Evolutionary conservation across 2,888 invertebrate species (phyloP), one percentile per base, ranked within the genome.

Genomic region (Strigamia transsilvanica): DNA sequence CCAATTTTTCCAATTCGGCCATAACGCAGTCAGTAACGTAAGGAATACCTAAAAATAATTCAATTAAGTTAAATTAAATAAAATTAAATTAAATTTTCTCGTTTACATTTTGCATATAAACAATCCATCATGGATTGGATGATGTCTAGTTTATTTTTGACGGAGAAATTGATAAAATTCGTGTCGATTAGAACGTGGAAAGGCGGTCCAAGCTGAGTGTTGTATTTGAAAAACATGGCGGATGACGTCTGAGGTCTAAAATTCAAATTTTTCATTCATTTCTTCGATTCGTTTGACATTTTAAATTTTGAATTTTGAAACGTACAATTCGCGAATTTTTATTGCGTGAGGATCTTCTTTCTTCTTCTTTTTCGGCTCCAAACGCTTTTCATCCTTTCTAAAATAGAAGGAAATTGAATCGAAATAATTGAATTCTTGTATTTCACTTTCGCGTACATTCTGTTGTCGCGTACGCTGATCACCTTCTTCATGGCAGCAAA

Each of bases 121-220:
- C 99, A 99, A 86, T 99, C 98, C 98, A 99, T 99, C 96, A 99
- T 97, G 84, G 94, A 95, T 86, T 97, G 94, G 82, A 98, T 92
- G 56, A 99, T 94, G 87, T 99, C 99, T 84, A 99, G 89, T 90
- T 99, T 98, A 87, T 97, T 97, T 88, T 98, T 97, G 61, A 99
- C 97, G 7, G 98, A 96, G 87, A 99, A 99, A 87, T 99, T 99
- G 10, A 99, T 93, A 87, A 99, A 99, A 89, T 99, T 99, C 2
- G 99, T 99, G 87, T 99, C 99, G 5, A 98, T 88, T 18, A 99
- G 90, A 61, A 99, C 92, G 87, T 98, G 99, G 87, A 97, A 99
- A 0, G 99, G 99, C 0, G 99, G 99, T 0, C 99, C 99, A 18
- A 99, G 90, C 87, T 99, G 98, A 0, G 95, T 98, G 88, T 99